These are phyloP conservation scores for Elaphurus davidianus DNA, from an alignment of 2,113 vertebrate genomes.

Conservation along the genomic window DNA sequence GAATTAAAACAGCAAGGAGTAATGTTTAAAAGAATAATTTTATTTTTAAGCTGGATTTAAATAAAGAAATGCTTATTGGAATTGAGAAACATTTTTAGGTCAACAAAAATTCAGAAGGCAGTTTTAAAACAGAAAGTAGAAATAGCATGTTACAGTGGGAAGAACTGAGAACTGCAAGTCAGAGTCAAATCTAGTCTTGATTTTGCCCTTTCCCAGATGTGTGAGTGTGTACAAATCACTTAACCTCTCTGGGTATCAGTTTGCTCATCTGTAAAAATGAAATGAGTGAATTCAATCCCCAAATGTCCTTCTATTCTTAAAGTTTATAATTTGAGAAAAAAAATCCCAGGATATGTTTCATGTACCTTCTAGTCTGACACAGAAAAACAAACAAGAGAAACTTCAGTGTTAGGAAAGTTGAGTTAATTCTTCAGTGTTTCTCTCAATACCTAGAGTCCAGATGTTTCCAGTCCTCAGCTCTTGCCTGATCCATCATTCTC, in stretches of 20 bases:
- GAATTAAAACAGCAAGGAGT: neutral
- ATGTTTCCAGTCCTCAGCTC: neutral
- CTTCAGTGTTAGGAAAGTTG: neutral
- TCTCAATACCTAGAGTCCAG: neutral
- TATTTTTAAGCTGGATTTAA: conserved; percentile 1
- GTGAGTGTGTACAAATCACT: neutral
- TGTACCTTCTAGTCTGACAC: neutral
- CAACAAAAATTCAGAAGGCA: neutral
- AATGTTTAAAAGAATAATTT: neutral
- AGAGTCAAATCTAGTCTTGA: neutral
- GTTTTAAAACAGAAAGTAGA: conserved; percentile 11
- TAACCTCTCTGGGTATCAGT: neutral
- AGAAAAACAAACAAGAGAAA: neutral
- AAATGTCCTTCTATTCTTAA: neutral
- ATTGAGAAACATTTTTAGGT: neutral
- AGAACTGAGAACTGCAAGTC: neutral
- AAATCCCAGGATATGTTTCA: neutral
- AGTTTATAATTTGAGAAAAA: neutral
- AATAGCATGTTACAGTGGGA: neutral
- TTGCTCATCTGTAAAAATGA: neutral
- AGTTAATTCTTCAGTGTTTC: conserved; percentile 3
- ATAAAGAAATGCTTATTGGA: neutral
- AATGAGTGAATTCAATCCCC: neutral
- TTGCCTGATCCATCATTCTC: neutral
- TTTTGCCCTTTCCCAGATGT: neutral